Evolutionary conservation across 1,140 invertebrate species (phyloP).

Genomic region (Drosophila persimilis): DNA sequence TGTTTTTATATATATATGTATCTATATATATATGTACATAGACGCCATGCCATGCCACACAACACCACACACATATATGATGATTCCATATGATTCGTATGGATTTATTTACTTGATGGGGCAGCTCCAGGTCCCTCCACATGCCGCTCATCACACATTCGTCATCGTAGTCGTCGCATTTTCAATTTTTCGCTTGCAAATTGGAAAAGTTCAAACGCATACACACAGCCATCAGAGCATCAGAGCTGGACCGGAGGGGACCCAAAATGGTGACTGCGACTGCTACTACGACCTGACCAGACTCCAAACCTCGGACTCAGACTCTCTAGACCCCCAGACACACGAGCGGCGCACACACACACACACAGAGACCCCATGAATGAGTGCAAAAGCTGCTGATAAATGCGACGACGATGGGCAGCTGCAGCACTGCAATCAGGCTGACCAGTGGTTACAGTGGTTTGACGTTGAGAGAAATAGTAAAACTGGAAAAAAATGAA

Average conservation of each 20-base stretch:
- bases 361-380: constrained; percentile 37
- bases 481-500: too few relatives aligned
- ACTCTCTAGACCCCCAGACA: constrained; percentile 27
- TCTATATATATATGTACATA: background rate
- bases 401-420: constrained; percentile 52
- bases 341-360: constrained; percentile 3
- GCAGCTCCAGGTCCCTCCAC: constrained; percentile 1
- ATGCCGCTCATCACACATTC: constrained; percentile 46
- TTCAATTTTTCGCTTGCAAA: constrained; percentile 81
- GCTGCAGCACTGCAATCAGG: constrained; percentile 46
- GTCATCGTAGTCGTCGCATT: constrained; percentile 58
- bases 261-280: constrained; percentile 52
- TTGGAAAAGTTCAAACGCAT: constrained; percentile 79
- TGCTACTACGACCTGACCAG: constrained; percentile 13
- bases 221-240: constrained; percentile 22
- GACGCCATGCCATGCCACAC: background rate
- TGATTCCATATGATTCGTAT: constrained; percentile 43
- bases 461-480: too few relatives aligned
- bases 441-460: constrained; percentile 57
- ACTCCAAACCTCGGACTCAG: constrained; percentile 32
- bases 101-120: constrained; percentile 73
- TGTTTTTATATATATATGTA: constrained; percentile 56
- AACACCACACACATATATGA: background rate
- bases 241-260: constrained; percentile 7
- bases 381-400: constrained; percentile 71